Evolutionary conservation across 2,113 vertebrate genomes (phyloP), one percentile per base, ranked within the genome.

Genomic region (Gopherus evgoodei): DNA sequence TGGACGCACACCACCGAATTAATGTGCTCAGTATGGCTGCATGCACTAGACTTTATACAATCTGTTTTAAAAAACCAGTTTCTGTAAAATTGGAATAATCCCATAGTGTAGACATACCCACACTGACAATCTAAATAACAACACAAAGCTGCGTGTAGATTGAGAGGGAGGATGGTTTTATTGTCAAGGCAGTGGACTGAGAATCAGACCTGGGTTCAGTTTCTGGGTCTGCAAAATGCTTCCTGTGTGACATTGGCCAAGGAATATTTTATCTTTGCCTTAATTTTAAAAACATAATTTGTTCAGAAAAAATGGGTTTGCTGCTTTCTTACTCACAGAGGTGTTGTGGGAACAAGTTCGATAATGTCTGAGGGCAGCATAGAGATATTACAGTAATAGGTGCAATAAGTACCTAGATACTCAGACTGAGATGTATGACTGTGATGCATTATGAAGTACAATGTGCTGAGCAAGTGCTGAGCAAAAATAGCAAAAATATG

Each of bases 181-280:
- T 1, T 14, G 59, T 12, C 27, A 11, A 47, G 49, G 13, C 12
- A 83, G 54, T 76, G 84, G 49, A 8, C 29, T 91, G 62, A 21
- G 42, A 6, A 6, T 89, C 25, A 65, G 5, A 11, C 11, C 38
- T 81, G 38, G 13, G 4, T 8, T 91, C 78, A 47, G 8, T 21
- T 76, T 8, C 49, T 53, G 38, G 14, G 25, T 93, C 56, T 93
- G 44, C 0, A 0, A 86, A 52, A 54, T 50, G 54, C 3, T 47
- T 38, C 53, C 80, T 27, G 24, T 72, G 4, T 80, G 56, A 11
- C 35, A n/a, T 72, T 38, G 17, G n/a, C 65, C 65, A 72, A 72
- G 19, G n/a, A 38, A 72, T 19, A 22, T 38, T 16, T 93, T 86
- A 8, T 65, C n/a, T 95, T 78, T 47, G 49, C 12, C 93, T 90